Percentiles rank a stretch among this genome's conserved stretches.
Conservation (phyloP, 2,797 vertebrate species). For the Pseudocheirus occidentalis region DNA sequence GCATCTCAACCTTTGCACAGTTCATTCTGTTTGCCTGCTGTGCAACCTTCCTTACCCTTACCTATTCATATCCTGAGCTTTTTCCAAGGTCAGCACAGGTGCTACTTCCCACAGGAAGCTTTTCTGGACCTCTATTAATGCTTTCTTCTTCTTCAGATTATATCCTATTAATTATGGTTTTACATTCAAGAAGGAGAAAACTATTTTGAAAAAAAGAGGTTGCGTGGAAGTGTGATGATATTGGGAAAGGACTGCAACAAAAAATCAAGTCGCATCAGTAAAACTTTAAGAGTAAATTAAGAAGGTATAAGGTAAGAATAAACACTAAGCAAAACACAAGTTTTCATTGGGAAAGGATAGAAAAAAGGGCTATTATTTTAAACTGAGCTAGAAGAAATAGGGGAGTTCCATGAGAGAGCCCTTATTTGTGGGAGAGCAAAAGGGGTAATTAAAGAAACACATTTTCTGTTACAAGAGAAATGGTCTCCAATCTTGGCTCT, state of each 20-base stretch:
- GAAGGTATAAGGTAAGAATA: neutral
- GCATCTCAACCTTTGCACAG: neutral
- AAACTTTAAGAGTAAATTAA: neutral
- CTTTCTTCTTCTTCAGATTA: neutral
- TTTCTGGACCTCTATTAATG: neutral
- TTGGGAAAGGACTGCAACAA: neutral
- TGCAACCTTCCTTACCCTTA: neutral
- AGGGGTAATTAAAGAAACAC: neutral
- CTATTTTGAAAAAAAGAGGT: neutral
- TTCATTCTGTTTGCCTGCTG: neutral
- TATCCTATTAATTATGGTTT: neutral
- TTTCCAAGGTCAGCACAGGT: neutral
- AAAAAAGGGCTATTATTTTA: neutral
- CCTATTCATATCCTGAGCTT: neutral
- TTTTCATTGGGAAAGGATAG: neutral
- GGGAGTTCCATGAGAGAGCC: neutral
- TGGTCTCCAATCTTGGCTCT: neutral
- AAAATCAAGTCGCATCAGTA: neutral
- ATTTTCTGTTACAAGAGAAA: neutral
- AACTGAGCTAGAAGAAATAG: neutral
- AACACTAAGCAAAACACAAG: neutral
- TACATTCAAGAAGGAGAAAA: neutral
- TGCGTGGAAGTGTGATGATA: neutral
- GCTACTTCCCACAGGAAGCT: neutral
- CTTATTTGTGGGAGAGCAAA: neutral